phyloP scores from a whole-genome alignment of 2,113 vertebrate genomes.

The Limanda limanda region DNA sequence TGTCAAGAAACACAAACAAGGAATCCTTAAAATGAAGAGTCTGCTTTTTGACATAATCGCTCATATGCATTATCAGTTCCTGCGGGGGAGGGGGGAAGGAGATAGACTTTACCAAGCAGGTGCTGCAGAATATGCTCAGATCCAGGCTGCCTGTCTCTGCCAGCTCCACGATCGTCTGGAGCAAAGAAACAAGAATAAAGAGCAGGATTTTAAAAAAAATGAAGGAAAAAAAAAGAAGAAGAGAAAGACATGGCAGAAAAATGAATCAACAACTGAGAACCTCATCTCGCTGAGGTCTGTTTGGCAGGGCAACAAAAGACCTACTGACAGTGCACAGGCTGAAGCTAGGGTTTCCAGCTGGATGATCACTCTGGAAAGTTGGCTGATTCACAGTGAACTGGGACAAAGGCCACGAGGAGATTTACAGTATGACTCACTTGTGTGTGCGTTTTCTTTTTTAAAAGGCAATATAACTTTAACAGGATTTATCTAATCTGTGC shows the following conservation, averaged over 20 bases:
- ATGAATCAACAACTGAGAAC: not conserved
- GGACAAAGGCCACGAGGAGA: not conserved
- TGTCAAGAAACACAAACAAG: conserved; percentile 56
- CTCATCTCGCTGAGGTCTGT: conserved; percentile 11
- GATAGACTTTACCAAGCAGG: conserved; percentile 91
- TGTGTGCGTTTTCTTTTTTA: not conserved
- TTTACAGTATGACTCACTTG: not conserved
- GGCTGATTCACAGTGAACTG: not conserved
- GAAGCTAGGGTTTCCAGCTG: conserved; percentile 15
- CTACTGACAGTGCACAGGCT: not conserved
- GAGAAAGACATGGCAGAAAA: not conserved
- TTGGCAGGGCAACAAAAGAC: conserved; percentile 36
- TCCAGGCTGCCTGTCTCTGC: conserved; percentile 98
- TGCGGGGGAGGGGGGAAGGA: not conserved
- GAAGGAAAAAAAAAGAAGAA: too few species aligned
- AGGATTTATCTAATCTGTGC: not conserved
- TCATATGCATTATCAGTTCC: not conserved
- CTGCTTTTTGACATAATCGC: not conserved
- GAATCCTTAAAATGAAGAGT: not conserved
- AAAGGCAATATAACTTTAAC: not conserved
- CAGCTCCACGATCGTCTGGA: conserved; percentile 97
- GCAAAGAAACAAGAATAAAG: conserved; percentile 17
- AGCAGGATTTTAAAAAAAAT: not conserved
- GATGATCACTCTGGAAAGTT: conserved; percentile 9
- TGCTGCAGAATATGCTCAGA: conserved; percentile 99